Evolutionary conservation across 1,140 invertebrate genomes (phyloP).

Genomic region (Belonocnema kinseyi): DNA sequence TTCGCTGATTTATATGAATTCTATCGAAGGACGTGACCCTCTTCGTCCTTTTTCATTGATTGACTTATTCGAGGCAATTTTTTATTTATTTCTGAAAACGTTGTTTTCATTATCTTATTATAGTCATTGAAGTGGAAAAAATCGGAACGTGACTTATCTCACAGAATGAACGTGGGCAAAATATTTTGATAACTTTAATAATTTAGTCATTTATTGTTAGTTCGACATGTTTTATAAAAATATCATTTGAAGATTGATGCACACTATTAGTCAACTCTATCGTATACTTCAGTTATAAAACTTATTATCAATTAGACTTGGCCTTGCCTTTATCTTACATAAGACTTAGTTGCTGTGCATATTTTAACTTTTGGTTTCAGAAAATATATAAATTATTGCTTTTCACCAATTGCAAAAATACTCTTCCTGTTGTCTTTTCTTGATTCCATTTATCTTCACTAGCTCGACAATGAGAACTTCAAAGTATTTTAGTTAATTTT

Average conservation of each 20-base stretch:
- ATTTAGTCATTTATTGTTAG: not conserved
- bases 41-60: slow-evolving; percentile 19
- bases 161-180: not conserved
- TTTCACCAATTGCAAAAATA: not conserved
- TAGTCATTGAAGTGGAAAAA: not conserved
- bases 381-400: not conserved
- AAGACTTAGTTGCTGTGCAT: not conserved
- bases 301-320: slow-evolving; percentile 7
- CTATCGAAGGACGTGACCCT: slow-evolving; percentile 18
- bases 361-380: not conserved
- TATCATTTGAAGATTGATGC: not conserved
- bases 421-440: slow-evolving; percentile 1
- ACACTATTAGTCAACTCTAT: slow-evolving; percentile 17
- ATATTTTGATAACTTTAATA: not conserved
- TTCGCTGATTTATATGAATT: slow-evolving; percentile 7
- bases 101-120: not conserved
- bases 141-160: slow-evolving; percentile 13
- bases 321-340: slow-evolving; percentile 25
- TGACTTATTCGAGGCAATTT: not conserved
- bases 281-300: not conserved
- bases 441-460: not conserved
- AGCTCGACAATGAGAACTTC: not conserved
- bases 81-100: slow-evolving; percentile 9
- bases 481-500: not conserved
- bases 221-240: slow-evolving; percentile 7